Evolutionary conservation across 2,113 vertebrate species (phyloP).

Genomic region (Poeciliopsis occidentalis): DNA sequence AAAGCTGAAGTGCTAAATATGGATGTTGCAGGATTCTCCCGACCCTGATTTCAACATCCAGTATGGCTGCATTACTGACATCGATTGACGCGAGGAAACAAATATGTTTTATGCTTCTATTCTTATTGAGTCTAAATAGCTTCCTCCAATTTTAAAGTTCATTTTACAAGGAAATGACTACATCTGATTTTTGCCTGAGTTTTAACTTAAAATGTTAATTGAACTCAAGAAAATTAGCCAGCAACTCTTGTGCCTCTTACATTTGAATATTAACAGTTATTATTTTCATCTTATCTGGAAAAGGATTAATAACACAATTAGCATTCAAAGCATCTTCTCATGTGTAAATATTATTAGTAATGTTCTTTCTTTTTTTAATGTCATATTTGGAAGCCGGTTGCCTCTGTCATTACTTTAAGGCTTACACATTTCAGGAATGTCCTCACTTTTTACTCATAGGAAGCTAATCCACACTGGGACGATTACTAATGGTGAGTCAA

Average conservation of each 20-base stretch:
- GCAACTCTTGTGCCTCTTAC: not conserved
- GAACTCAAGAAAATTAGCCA: too few relatives aligned
- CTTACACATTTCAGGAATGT: conserved; percentile 2
- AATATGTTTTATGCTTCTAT: too few relatives aligned
- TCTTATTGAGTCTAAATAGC: too few relatives aligned
- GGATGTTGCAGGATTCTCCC: too few relatives aligned
- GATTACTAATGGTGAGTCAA: not conserved
- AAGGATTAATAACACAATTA: not conserved
- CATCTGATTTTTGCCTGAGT: not conserved
- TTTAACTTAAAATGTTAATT: not conserved
- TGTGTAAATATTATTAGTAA: not conserved
- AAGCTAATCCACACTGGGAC: conserved; percentile 25
- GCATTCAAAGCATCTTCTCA: not conserved
- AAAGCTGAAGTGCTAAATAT: too few relatives aligned
- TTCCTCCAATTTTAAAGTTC: too few relatives aligned
- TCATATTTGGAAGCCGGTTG: too few relatives aligned
- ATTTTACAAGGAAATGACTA: not conserved
- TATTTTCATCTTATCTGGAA: not conserved
- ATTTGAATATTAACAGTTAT: not conserved
- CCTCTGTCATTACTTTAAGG: not conserved
- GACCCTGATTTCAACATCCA: too few relatives aligned
- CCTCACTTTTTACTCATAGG: conserved; percentile 1
- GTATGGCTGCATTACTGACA: too few relatives aligned
- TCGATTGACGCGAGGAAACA: too few relatives aligned
- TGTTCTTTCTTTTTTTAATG: not conserved